A percentile compares a stretch with the other conserved stretches of the same genome.
Conservation (phyloP, 1,140 invertebrate species). For the Piezodorus guildinii region DNA sequence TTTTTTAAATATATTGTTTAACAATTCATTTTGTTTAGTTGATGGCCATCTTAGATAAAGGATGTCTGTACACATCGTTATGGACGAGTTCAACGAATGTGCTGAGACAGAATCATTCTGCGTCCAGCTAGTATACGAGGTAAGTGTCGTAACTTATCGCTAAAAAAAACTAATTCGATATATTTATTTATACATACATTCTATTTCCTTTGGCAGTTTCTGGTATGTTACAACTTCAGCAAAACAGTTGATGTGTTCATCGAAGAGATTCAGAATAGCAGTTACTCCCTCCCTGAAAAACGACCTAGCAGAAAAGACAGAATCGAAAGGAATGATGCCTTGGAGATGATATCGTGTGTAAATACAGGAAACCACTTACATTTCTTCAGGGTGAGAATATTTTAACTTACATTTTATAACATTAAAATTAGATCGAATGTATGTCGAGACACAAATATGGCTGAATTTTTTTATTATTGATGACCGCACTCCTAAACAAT, state of each 20-base stretch:
- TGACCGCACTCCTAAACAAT: no score
- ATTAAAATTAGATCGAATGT: no score
- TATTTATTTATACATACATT: not conserved
- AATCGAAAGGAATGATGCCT: constrained; percentile 15
- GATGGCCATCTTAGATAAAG: no score
- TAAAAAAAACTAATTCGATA: not conserved
- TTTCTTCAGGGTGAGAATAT: constrained; percentile 20
- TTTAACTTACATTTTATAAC: no score
- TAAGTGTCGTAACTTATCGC: not conserved
- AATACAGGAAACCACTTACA: constrained; percentile 16
- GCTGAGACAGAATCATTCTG: not conserved
- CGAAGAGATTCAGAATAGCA: constrained; percentile 7
- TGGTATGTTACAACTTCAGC: constrained; percentile 20
- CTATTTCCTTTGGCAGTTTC: constrained; percentile 21
- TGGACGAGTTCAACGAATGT: not conserved
- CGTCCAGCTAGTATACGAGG: not conserved
- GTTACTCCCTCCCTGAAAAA: not conserved
- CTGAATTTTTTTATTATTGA: no score
- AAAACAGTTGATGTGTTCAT: constrained; percentile 20
- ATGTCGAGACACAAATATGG: no score
- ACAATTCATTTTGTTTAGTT: no score
- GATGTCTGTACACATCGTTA: no score
- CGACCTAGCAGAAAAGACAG: constrained; percentile 13
- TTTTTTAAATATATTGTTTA: no score
- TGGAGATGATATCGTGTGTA: constrained; percentile 6